A percentile compares a stretch with the other conserved stretches of the same genome.
Evolutionary conservation across 2,888 invertebrate species (phyloP).

Genomic region (Idaea biselata): DNA sequence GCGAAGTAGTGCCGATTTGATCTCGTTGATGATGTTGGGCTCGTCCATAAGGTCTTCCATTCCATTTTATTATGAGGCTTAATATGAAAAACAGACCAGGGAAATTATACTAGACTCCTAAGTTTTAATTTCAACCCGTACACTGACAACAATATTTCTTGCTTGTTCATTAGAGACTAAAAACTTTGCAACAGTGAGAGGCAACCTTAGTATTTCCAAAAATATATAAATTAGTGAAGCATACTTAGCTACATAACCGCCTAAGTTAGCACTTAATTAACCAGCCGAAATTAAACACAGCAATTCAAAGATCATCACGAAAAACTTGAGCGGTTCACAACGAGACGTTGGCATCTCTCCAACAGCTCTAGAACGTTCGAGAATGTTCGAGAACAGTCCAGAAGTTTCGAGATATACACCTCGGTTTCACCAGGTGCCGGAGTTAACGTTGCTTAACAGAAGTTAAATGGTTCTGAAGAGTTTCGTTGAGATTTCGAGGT

Average conservation of each 20-base stretch:
- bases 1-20: too few species aligned
- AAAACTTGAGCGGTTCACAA: background rate
- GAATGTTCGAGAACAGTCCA: constrained; percentile 2
- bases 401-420: background rate
- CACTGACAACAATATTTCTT: too few species aligned
- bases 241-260: background rate
- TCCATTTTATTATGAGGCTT: too few species aligned
- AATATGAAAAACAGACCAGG: too few species aligned
- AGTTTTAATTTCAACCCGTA: too few species aligned
- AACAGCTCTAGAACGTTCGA: constrained; percentile 15
- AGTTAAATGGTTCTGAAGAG: background rate
- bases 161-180: background rate
- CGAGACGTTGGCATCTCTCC: constrained; percentile 8
- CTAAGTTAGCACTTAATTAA: background rate
- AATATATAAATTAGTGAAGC: background rate
- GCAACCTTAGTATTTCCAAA: background rate
- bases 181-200: background rate
- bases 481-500: background rate
- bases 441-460: background rate
- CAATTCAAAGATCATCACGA: constrained; percentile 4
- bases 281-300: background rate
- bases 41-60: too few species aligned
- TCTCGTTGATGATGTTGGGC: too few species aligned
- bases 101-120: too few species aligned
- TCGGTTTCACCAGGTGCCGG: background rate